phyloP scores from a whole-genome alignment of 2,797 vertebrate genomes.

The Nothura maculosa region DNA sequence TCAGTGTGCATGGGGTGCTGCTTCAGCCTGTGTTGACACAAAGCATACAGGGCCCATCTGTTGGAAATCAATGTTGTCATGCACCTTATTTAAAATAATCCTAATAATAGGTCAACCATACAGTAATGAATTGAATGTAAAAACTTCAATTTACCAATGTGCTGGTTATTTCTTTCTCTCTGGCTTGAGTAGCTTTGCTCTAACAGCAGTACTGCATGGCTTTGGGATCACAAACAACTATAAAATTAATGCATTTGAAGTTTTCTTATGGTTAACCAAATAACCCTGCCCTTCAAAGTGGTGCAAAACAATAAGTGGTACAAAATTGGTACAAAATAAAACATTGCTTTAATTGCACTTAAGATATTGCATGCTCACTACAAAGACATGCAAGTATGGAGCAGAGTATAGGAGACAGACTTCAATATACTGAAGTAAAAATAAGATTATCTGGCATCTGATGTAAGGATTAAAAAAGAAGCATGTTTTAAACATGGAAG shows the following conservation, averaged over 20 bases:
- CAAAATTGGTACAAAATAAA: not conserved
- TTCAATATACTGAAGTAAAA: not conserved
- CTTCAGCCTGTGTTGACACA: slow-evolving; percentile 53
- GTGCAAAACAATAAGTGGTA: not conserved
- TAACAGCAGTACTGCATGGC: slow-evolving; percentile 33
- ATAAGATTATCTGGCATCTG: not conserved
- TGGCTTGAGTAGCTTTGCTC: not conserved
- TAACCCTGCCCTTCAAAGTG: slow-evolving; percentile 24
- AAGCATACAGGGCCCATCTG: slow-evolving; percentile 43
- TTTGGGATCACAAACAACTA: slow-evolving; percentile 9
- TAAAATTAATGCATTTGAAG: slow-evolving; percentile 38
- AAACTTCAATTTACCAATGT: slow-evolving; percentile 36
- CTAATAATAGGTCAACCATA: slow-evolving; percentile 22
- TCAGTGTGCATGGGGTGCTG: slow-evolving; percentile 36
- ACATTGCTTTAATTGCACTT: not conserved
- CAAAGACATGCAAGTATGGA: not conserved
- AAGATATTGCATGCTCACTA: not conserved
- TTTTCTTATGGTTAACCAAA: slow-evolving; percentile 36
- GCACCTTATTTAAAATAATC: not conserved
- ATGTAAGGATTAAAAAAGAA: not conserved
- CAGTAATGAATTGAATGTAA: slow-evolving; percentile 39
- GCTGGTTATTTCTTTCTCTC: not conserved
- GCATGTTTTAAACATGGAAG: not conserved
- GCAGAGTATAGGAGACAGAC: not conserved
- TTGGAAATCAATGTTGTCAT: slow-evolving; percentile 17